A percentile compares a stretch with the other conserved stretches of the same genome.
Conservation (phyloP, 1,140 invertebrate genomes). For the Drosophila pseudoobscura region DNA sequence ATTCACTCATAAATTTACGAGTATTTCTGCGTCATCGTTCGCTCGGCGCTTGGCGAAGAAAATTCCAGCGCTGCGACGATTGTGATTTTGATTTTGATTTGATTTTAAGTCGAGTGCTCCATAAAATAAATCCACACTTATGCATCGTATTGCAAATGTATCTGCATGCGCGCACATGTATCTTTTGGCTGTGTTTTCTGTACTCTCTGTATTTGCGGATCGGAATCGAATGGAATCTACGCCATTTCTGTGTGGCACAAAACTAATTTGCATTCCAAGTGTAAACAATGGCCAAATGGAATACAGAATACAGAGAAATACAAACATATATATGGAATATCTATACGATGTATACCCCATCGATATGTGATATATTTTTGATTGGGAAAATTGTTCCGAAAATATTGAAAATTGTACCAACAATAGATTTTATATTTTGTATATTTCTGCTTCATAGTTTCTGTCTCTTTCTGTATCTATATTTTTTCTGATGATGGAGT, state of each 20-base stretch:
- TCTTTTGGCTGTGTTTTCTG: conserved; percentile 11
- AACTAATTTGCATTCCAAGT: conserved; percentile 53
- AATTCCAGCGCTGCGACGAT: conserved; percentile 12
- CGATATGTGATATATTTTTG: too few relatives aligned
- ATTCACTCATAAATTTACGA: conserved; percentile 22
- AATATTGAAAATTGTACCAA: too few relatives aligned
- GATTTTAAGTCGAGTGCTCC: conserved; percentile 42
- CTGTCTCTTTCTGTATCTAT: too few relatives aligned
- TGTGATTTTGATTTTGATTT: conserved; percentile 26
- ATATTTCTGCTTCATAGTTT: too few relatives aligned
- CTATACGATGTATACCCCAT: too few relatives aligned
- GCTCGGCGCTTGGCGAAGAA: not conserved
- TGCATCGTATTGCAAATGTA: conserved; percentile 31
- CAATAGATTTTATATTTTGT: too few relatives aligned
- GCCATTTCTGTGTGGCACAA: conserved; percentile 44
- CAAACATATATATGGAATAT: not conserved
- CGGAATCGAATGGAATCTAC: conserved; percentile 35
- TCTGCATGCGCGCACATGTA: conserved; percentile 19
- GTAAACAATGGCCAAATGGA: conserved; percentile 36
- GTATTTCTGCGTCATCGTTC: conserved; percentile 34
- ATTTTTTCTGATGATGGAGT: too few relatives aligned
- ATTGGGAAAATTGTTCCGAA: too few relatives aligned
- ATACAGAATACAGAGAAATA: conserved; percentile 6
- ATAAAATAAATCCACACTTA: conserved; percentile 57
- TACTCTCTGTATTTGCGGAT: conserved; percentile 19